Conservation (phyloP, 2,797 vertebrate species). For the Sarcoramphus papa region DNA sequence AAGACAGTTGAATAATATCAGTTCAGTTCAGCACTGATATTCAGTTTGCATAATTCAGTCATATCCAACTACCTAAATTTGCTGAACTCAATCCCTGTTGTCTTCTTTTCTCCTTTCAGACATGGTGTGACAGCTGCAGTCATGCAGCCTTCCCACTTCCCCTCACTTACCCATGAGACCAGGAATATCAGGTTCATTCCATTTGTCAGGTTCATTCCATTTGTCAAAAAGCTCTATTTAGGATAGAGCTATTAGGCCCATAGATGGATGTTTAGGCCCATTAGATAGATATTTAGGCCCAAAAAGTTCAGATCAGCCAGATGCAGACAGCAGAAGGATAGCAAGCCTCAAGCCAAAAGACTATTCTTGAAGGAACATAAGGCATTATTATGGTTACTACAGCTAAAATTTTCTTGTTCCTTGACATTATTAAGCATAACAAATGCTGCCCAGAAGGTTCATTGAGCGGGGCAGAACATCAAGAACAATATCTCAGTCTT, state of each 20-base stretch:
- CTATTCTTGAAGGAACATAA: conserved; percentile 43
- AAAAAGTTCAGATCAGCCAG: conserved; percentile 51
- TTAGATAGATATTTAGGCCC: background rate
- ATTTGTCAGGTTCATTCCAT: background rate
- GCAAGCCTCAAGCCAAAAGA: conserved; percentile 51
- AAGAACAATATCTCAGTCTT: conserved; percentile 47
- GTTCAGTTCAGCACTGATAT: background rate
- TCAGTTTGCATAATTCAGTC: background rate
- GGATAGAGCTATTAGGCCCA: background rate
- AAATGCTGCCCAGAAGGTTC: conserved; percentile 56
- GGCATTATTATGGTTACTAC: conserved; percentile 63
- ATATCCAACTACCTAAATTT: background rate
- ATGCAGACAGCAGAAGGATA: conserved; percentile 43
- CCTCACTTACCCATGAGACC: background rate
- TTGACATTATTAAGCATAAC: conserved; percentile 64
- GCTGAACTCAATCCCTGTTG: background rate
- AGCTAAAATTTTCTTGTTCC: conserved; percentile 57
- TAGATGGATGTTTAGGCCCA: too few species aligned
- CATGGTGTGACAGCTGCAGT: background rate
- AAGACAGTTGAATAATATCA: background rate
- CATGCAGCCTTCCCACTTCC: background rate
- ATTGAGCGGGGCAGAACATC: conserved; percentile 27
- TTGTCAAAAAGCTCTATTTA: background rate
- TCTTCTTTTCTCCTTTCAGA: background rate
- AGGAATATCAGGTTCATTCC: background rate